These are phyloP conservation scores for Amphipyra tragopoginis DNA, from an alignment of 2,888 invertebrate species.

Conservation along the genomic window DNA sequence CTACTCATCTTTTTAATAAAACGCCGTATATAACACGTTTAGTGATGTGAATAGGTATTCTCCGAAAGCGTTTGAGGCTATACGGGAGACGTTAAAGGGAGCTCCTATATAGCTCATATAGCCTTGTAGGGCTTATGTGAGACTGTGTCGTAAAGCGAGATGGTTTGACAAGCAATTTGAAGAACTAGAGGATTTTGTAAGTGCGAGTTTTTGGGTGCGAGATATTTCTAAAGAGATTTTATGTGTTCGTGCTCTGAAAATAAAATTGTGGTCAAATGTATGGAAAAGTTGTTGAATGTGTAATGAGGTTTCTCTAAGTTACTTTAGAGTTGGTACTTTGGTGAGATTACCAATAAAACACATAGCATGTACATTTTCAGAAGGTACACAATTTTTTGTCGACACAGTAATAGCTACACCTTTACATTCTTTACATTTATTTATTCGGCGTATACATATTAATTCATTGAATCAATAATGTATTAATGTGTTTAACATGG, in stretches of 20 bases:
- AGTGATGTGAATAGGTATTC: slow-evolving; percentile 46
- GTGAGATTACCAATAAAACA: too few species aligned
- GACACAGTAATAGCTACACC: too few species aligned
- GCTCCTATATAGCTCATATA: slow-evolving; percentile 36
- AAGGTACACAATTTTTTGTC: too few species aligned
- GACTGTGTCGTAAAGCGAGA: slow-evolving; percentile 56
- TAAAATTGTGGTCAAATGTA: background rate
- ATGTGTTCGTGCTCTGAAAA: slow-evolving; percentile 5
- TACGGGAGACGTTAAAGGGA: slow-evolving; percentile 30
- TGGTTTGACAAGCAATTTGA: slow-evolving; percentile 62
- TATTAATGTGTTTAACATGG: too few species aligned
- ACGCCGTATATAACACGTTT: slow-evolving; percentile 27
- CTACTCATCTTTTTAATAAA: slow-evolving; percentile 8
- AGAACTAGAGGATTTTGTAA: slow-evolving; percentile 44
- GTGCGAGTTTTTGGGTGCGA: slow-evolving; percentile 17
- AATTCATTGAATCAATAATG: too few species aligned
- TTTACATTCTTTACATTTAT: too few species aligned
- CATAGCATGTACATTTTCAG: too few species aligned
- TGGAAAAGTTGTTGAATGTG: background rate
- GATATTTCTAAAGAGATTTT: slow-evolving; percentile 16
- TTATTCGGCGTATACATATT: too few species aligned
- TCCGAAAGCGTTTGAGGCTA: slow-evolving; percentile 26
- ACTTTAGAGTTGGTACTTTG: background rate
- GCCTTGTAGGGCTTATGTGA: slow-evolving; percentile 48
- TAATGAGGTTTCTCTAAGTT: background rate